Base-by-base conservation (phyloP, 1,140 invertebrate genomes). In the Drosophila miranda region DNA sequence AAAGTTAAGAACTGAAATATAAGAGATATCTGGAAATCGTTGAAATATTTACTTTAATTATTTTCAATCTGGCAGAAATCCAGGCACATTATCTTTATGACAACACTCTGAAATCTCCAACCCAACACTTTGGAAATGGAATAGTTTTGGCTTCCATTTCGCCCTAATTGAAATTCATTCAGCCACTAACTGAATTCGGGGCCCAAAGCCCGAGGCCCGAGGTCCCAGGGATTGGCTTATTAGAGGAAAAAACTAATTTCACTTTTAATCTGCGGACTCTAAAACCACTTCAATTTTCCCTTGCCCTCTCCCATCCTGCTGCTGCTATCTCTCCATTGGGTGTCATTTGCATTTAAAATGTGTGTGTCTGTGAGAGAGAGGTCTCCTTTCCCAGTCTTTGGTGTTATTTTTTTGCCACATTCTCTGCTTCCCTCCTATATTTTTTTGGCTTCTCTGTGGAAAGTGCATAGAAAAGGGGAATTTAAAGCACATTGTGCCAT, bases 291-390 rank as follows among this genome's bases (percentile, higher is more conserved):
- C 23, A 0, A 23, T 23, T 23, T 6, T 23, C 19, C 62, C 6
- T 8, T 38, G 11, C 3, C 23, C 41, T n/a, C 38, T 8, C 3
- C 13, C 6, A 21, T 5, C 23, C 28, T 9, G 34, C 43, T 21
- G 34, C 61, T 55, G 19, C 54, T 63, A 48, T 21, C 16, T 7
- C 64, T 50, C 63, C 54, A 56, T 58, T 41, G 73, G 52, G 64
- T 80, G 58, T 71, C 69, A 86, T 86, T 86, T 86, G 81, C 82
- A 86, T 86, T 86, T 82, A 62, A 82, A 82, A 87, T 87, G 64
- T 68, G 64, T 42, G 34, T 19, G 8, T 2, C 7, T 3, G 28
- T 3, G 28, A 8, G 43, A 14, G 16, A 30, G 34, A 46, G 26
- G 21, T 45, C 50, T n/a, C 52, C 21, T 69, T 69, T 70, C 44